Evolutionary conservation across 2,113 vertebrate genomes (phyloP).

Genomic region (Dasyprocta punctata): DNA sequence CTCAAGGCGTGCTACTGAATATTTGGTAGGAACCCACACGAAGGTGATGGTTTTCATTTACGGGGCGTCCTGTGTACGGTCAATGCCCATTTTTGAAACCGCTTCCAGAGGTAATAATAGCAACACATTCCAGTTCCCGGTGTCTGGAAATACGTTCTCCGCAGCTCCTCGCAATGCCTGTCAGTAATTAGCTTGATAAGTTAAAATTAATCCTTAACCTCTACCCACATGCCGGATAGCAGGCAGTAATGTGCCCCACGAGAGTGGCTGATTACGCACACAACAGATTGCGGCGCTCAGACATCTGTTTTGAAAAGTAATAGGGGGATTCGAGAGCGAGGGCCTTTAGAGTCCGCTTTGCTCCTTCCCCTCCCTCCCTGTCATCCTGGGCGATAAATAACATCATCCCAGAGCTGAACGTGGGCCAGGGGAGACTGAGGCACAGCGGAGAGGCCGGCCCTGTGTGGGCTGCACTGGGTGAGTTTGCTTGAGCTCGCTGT

Average conservation of each 20-base stretch:
- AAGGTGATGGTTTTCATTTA: neutral
- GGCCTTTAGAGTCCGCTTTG: neutral
- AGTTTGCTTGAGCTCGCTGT: accelerated
- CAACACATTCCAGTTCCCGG: accelerated
- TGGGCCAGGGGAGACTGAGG: neutral
- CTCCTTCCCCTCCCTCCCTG: too few species aligned
- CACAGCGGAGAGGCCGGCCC: accelerated
- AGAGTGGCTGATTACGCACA: neutral
- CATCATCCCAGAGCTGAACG: neutral
- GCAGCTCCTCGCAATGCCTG: neutral
- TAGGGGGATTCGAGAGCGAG: neutral
- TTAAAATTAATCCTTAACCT: neutral
- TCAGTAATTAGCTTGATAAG: neutral
- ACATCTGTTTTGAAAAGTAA: neutral
- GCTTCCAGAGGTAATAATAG: too few species aligned
- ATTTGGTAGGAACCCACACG: neutral
- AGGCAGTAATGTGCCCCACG: accelerated
- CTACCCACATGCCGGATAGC: neutral
- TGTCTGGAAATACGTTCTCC: accelerated
- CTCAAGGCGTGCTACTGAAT: neutral
- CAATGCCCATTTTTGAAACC: neutral
- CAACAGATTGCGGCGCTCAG: neutral
- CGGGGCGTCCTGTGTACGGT: accelerated
- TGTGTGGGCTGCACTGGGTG: accelerated
- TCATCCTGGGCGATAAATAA: neutral